phyloP scores from a whole-genome alignment of 2,113 vertebrate genomes.

The Sturnira hondurensis region DNA sequence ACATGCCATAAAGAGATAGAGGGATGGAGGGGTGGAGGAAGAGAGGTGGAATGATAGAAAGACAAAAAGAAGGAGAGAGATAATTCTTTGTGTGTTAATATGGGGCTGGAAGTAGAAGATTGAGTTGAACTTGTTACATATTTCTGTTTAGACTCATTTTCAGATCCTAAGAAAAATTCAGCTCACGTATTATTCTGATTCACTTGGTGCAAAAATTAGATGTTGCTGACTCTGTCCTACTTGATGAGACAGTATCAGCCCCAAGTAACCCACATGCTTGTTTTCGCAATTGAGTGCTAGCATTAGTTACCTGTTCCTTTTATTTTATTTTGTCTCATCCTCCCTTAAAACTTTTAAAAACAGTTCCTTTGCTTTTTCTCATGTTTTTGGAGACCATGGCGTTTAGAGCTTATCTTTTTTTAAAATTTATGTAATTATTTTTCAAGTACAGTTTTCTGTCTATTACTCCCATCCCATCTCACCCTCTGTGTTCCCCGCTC shows the following conservation, averaged over 20 bases:
- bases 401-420: not conserved
- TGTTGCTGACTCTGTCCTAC: constrained; percentile 29
- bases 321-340: constrained; percentile 1
- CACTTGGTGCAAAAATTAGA: constrained; percentile 41
- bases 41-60: not conserved
- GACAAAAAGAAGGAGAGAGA: not conserved
- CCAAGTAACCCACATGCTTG: not conserved
- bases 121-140: not conserved
- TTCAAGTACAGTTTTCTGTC: too few species aligned
- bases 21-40: not conserved
- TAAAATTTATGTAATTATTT: too few species aligned
- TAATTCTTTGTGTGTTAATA: not conserved
- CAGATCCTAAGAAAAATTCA: constrained; percentile 8
- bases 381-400: not conserved
- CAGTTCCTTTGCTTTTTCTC: not conserved
- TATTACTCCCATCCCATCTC: too few species aligned
- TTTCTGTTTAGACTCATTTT: not conserved
- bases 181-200: not conserved
- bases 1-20: not conserved
- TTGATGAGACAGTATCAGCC: constrained; percentile 13
- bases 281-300: not conserved
- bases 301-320: constrained; percentile 6
- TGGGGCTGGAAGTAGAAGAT: not conserved
- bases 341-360: not conserved
- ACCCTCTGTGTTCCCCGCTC: too few species aligned